Evolutionary conservation across 2,113 vertebrate species (phyloP), one percentile per base, ranked within the genome.

Genomic region (Eptesicus fuscus): DNA sequence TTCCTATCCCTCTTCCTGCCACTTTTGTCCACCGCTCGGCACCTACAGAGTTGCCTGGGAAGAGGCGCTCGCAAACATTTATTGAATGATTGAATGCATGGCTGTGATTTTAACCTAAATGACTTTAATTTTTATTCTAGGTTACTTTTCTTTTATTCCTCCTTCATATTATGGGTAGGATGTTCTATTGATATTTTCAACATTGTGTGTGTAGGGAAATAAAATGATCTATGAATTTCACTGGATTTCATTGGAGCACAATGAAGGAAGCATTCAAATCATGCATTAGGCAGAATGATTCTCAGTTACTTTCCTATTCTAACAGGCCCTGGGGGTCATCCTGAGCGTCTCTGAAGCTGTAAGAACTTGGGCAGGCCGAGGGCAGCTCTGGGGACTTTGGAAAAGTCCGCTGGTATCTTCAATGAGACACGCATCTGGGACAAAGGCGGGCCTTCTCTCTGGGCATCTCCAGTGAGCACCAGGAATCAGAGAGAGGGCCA

Each of bases 381-480:
- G 77, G 73, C 65, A 5, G 32, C 37, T 7, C 30, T 17, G 49
- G 70, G 86, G 90, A n/a, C 17, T 1, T 35, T 22, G 44, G 82
- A 67, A 63, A 70, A 40, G 32, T 28, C 32, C 14, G 3, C 59
- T 22, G 30, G 74, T 12, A 10, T 77, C n/a, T 53, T 82, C 35
- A 5, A 0, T 9, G 23, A 83, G 74, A 69, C 59, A 37, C 5
- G 0, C 2, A 0, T 5, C 35, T 7, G 7, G n/a, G 20, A n/a
- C 37, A 35, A 49, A 89, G 73, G 53, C 47, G 12, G 69, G 44
- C 14, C 3, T 69, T 42, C 51, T 63, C 30, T 47, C 67, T 7
- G 56, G 49, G 49, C 56, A 0, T 25, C 7, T 16, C 5, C 5
- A 0, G 0, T 5, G 67, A 37, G n/a, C 23, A 1, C 0, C 0